Evolutionary conservation across 2,888 invertebrate genomes (phyloP), one percentile per base, ranked within the genome.

Genomic region (Lottia gigantea): DNA sequence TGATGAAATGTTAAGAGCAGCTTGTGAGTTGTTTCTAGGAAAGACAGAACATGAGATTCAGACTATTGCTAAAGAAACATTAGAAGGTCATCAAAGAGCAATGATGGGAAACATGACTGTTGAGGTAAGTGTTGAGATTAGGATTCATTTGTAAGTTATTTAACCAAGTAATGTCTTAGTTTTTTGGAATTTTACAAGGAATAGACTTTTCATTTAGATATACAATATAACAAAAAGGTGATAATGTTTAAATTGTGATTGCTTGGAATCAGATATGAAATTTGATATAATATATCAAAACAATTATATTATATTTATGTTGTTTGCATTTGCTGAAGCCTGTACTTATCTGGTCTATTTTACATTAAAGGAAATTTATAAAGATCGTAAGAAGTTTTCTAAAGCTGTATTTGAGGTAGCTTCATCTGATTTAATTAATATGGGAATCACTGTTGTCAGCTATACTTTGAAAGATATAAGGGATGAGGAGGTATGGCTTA

Each of bases 31-130:
- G 67, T 90, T 90, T 76, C 82, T 90, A 46, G 88, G 88, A 16
- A 89, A 89, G 72, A 74, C 81, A 7, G 87, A 88, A 74, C 70
- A 72, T 26, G 86, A 89, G 75, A 87, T 90, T 49, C 80, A 82
- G 23, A 77, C 81, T 46, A 86, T 89, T 23, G 88, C 89, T 49
- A 85, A 85, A 74, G 89, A 89, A 67, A 90, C 90, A 0, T 80
- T 90, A 23, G 90, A 90, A 72, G 90, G 89, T 62, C 89, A 90
- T 76, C 90, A 90, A 84, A 78, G 90, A 55, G 89, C 89, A 25
- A 90, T 90, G 73, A 89, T 90, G 89, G 90, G 89, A 63, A 87
- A 88, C 78, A 90, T 90, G 88, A 89, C 89, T 25, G 88, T 89
- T 14, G 89, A 85, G 83, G 85, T 85, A 72, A 68, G 70, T 66